Evolutionary conservation across 2,888 invertebrate genomes (phyloP).

Genomic region (Lepas anatifera): DNA sequence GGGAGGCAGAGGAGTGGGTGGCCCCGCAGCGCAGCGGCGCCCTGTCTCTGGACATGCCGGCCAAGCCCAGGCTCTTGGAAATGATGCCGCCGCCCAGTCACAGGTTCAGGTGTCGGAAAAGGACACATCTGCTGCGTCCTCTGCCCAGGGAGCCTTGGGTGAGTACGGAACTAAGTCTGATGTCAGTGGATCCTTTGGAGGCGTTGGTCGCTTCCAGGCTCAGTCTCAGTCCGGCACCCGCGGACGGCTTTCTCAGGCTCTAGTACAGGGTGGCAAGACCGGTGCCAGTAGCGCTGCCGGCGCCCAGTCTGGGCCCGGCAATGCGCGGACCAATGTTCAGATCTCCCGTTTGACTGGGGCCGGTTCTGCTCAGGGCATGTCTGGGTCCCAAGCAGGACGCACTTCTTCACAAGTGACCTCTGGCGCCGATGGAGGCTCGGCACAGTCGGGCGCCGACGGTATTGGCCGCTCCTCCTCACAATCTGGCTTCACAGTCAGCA

Average conservation of each 20-base stretch:
- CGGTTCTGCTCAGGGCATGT: not conserved
- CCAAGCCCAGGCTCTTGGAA: not conserved
- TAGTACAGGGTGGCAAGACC: not conserved
- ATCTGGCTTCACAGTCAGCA: not conserved
- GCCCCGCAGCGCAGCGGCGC: too few species aligned
- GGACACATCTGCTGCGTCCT: not conserved
- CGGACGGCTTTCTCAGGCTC: not conserved
- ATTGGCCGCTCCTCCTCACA: not conserved
- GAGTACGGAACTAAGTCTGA: not conserved
- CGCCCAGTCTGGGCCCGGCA: not conserved
- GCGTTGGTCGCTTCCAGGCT: slow-evolving; percentile 1
- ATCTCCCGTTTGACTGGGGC: not conserved
- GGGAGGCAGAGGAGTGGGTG: too few species aligned
- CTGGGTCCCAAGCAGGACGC: not conserved
- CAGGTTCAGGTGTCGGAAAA: not conserved
- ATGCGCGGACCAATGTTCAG: not conserved
- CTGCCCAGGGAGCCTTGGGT: not conserved
- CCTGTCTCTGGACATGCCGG: not conserved
- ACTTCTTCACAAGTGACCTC: not conserved
- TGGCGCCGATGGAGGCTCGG: not conserved
- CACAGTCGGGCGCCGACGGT: not conserved
- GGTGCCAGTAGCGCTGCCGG: slow-evolving; percentile 3
- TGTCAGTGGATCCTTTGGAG: not conserved
- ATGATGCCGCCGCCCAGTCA: not conserved
- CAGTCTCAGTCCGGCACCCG: not conserved